These are phyloP conservation scores for Helogale parvula DNA, from an alignment of 2,113 vertebrate species.

Conservation along the genomic window DNA sequence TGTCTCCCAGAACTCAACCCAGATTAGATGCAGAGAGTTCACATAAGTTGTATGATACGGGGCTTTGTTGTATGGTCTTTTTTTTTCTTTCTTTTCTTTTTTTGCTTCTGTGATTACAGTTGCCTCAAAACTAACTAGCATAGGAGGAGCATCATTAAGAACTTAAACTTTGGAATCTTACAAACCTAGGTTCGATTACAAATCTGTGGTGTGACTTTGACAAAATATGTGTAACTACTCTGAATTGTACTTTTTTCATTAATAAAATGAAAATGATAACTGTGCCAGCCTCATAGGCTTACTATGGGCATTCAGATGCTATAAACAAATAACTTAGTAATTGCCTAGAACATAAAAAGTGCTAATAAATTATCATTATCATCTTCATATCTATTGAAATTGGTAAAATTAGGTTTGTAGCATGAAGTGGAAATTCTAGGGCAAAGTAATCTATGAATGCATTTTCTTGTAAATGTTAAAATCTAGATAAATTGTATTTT, in stretches of 20 bases:
- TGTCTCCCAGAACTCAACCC: not conserved
- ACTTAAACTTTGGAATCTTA: not conserved
- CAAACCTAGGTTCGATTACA: not conserved
- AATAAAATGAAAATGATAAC: not conserved
- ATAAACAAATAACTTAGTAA: not conserved
- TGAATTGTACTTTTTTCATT: not conserved
- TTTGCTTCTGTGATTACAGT: not conserved
- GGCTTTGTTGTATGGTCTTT: not conserved
- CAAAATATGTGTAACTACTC: not conserved
- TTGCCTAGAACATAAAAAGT: not conserved
- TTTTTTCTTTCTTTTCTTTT: not conserved
- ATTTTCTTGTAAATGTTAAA: not conserved
- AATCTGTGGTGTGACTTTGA: not conserved
- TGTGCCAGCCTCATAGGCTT: not conserved
- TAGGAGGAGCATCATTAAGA: not conserved
- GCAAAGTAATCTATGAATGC: not conserved
- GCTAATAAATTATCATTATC: not conserved
- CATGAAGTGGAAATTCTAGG: not conserved
- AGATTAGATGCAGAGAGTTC: not conserved
- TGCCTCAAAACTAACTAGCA: not conserved
- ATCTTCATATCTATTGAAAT: not conserved
- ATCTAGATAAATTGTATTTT: constrained; percentile 23
- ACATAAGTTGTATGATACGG: not conserved
- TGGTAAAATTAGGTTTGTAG: not conserved
- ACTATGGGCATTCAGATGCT: not conserved